Evolutionary conservation across 2,113 vertebrate species (phyloP), one percentile per base, ranked within the genome.

Genomic region (Anolis sagrei): DNA sequence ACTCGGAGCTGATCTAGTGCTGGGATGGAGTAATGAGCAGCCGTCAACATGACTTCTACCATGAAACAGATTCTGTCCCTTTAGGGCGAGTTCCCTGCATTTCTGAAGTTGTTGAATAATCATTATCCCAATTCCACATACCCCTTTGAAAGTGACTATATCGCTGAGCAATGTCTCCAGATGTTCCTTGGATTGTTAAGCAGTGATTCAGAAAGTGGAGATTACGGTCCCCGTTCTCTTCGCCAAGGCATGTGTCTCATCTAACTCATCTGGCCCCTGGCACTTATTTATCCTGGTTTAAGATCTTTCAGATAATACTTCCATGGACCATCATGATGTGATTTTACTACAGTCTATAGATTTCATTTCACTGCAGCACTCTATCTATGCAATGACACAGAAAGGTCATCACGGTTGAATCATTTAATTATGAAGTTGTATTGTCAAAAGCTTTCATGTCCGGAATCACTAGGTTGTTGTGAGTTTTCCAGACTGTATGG

Each of bases 151-250:
- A 86, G 79, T 76, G 89, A 36, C 84, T 83, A 14, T 68, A 74
- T 23, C 77, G n/a, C 34, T 86, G 78, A 84, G 79, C 78, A 86
- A 79, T 79, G 81, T 79, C 86, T 90, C 62, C 89, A 92, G 79
- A 78, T 49, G 14, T 75, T 2, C 1, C 64, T 72, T 62, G 81
- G 72, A 81, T 84, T 89, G 19, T 74, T 88, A 86, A 16, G 29
- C 79, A 91, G 72, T 64, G 0, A 76, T 79, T 87, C 61, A 36
- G 39, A 1, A 44, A 64, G 3, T 1, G 7, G 19, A 70, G 66
- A 74, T 36, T 72, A 76, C 92, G 86, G 58, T 87, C 36, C 25
- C 54, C 62, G n/a, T 34, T 32, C 69, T 81, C 21, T 76, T 86
- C 82, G 62, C 66, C 74, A 18, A 13, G 16, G 82, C 29, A 34